A percentile compares a stretch with the other conserved stretches of the same genome.
phyloP scores from a whole-genome alignment of 2,888 invertebrate species.

The Crepidodera aurea region DNA sequence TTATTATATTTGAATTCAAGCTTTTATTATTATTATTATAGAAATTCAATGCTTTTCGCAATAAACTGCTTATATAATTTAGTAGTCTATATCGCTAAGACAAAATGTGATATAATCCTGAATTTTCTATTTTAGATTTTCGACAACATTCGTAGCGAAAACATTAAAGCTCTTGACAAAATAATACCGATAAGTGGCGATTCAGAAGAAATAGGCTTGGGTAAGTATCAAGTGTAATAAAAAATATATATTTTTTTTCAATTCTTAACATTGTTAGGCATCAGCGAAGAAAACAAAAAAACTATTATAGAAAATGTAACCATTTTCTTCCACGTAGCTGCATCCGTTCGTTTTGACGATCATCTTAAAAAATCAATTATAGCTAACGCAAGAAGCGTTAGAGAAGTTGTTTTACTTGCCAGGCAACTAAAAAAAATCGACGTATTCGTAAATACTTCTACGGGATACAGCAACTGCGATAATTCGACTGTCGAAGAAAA shows the following conservation, averaged over 20 bases:
- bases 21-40: no score
- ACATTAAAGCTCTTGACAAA: constrained; percentile 19
- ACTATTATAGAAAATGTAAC: constrained; percentile 68
- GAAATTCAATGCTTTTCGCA: no score
- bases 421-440: constrained; percentile 63
- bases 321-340: constrained; percentile 80
- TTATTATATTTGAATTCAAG: no score
- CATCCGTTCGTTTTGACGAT: constrained; percentile 87
- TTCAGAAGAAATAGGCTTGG: constrained; percentile 15
- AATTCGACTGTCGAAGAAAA: constrained; percentile 75
- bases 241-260: no score
- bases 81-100: no score
- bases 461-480: constrained; percentile 87
- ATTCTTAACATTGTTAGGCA: no score
- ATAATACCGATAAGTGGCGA: constrained; percentile 16
- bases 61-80: no score
- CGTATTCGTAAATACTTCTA: constrained; percentile 83
- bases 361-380: constrained; percentile 70
- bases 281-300: constrained; percentile 62
- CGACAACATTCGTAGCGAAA: neutral
- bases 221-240: no score
- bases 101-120: no score
- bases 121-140: no score
- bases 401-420: constrained; percentile 70
- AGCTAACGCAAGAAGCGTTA: constrained; percentile 72